Base-by-base conservation (phyloP, 2,113 vertebrate species). In the Pachycephala philippinensis region DNA sequence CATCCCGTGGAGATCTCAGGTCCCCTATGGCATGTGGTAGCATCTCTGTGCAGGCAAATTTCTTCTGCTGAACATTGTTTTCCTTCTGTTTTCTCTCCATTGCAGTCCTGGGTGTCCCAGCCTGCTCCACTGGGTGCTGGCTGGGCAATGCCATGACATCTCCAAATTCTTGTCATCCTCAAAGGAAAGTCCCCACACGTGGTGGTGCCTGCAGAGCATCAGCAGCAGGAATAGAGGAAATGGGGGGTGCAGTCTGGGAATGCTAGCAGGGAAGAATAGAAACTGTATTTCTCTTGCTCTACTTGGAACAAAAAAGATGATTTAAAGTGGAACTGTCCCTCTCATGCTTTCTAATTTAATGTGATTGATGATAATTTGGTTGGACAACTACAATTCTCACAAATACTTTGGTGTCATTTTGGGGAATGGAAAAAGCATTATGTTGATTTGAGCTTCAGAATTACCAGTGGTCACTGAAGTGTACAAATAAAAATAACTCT, bases 301-400 rank as follows among this genome's bases (percentile, higher is more conserved):
- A 8, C 57, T 66, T 79, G 81, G 64, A 84, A 70, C 28, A 63
- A 53, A 80, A 91, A 40, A 18, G 2, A 30, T 71, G 5, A 81
- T 76, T 92, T 81, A 54, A 72, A 93, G 72, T 45, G 15, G 13
- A 84, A n/a, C 47, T 11, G 0, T 39, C 37, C 16, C 35, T 35
- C 21, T 84, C 13, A 19, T 39, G 33, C 40, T 80, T 93, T 90
- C 30, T 84, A 66, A 86, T 82, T 91, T 49, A 53, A 61, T 45
- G 18, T 72, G 65, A 92, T 54, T 92, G 75, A 95, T 88, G 88
- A 77, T 83, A 78, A 83, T 84, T 95, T 94, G 47, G 19, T 77
- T 69, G 89, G 93, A 79, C 40, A 84, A 33, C 64, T 90, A 75
- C 47, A 93, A 65, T 82, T 95, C 72, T 88, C 65, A 71, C 44